Percentiles rank a stretch among this genome's conserved stretches.
phyloP scores from a whole-genome alignment of 2,797 vertebrate species.

The Ataeniobius toweri region DNA sequence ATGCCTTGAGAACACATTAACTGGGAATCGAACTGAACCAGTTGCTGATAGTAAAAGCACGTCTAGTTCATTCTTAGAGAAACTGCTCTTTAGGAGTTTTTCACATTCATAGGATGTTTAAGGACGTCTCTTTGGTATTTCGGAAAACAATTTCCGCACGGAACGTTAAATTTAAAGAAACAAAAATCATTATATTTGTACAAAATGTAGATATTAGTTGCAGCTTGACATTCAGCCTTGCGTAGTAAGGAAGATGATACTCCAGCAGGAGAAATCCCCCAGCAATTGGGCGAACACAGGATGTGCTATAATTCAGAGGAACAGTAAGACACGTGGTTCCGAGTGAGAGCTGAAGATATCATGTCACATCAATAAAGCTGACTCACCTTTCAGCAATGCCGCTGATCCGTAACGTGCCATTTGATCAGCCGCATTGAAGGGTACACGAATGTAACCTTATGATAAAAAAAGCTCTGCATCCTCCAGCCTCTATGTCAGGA shows the following conservation, averaged over 20 bases:
- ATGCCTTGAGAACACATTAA: background rate
- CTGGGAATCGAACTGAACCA: background rate
- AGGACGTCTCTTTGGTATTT: background rate
- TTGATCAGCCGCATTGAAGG: conserved; percentile 36
- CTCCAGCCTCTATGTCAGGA: conserved; percentile 21
- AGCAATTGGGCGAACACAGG: conserved; percentile 8
- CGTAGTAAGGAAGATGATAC: background rate
- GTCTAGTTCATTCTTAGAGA: background rate
- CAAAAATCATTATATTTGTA: background rate
- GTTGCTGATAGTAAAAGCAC: background rate
- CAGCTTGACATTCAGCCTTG: background rate
- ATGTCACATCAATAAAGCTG: conserved; percentile 57
- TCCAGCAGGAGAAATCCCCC: background rate
- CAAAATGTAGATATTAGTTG: background rate
- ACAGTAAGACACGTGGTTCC: conserved; percentile 25
- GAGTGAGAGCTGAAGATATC: conserved; percentile 40
- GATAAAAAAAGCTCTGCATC: conserved; percentile 20
- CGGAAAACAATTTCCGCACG: background rate
- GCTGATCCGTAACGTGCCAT: conserved; percentile 33
- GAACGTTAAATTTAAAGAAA: background rate
- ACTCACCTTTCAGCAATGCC: conserved; percentile 46
- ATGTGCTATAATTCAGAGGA: conserved; percentile 17
- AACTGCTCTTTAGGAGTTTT: background rate
- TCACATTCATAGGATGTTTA: background rate
- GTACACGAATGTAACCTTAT: conserved; percentile 33